Evolutionary conservation across 2,888 invertebrate genomes (phyloP).

Genomic region (Bombyx huttoni): DNA sequence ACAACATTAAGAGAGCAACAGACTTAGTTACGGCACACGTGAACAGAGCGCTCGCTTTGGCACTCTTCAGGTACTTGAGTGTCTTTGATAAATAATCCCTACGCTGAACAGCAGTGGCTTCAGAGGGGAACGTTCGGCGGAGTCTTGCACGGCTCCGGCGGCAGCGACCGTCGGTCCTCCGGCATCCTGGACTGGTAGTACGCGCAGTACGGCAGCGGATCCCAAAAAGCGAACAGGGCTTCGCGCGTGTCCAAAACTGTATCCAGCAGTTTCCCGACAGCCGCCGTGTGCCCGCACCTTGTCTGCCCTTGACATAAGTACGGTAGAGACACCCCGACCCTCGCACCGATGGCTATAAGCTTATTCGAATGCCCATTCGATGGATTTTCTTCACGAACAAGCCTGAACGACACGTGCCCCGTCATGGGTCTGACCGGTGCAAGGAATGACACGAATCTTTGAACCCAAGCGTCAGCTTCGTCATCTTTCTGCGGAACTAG

Average conservation of each 20-base stretch:
- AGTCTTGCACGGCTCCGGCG: conserved; percentile 70
- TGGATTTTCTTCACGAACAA: conserved; percentile 75
- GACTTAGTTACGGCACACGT: conserved; percentile 17
- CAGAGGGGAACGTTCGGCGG: conserved; percentile 64
- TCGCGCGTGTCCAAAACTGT: conserved; percentile 84
- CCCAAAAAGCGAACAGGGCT: conserved; percentile 87
- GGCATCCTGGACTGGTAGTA: conserved; percentile 87
- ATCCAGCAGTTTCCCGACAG: conserved; percentile 75
- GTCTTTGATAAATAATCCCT: conserved; percentile 53
- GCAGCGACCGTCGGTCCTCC: conserved; percentile 52
- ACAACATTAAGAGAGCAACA: conserved; percentile 29
- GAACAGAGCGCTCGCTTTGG: conserved; percentile 46
- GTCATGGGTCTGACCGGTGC: conserved; percentile 77
- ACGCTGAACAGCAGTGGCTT: conserved; percentile 18
- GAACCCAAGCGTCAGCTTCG: conserved; percentile 81
- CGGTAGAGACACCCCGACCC: conserved; percentile 84
- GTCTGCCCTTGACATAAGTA: conserved; percentile 83
- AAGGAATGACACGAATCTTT: conserved; percentile 77
- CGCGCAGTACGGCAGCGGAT: conserved; percentile 88
- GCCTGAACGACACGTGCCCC: conserved; percentile 84
- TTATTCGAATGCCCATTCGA: conserved; percentile 48
- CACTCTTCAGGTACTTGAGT: conserved; percentile 68
- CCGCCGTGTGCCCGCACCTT: conserved; percentile 74
- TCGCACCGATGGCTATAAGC: conserved; percentile 72
- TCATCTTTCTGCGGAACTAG: conserved; percentile 78